Conservation (phyloP, 2,113 vertebrate species). For the Cepphus grylle region DNA sequence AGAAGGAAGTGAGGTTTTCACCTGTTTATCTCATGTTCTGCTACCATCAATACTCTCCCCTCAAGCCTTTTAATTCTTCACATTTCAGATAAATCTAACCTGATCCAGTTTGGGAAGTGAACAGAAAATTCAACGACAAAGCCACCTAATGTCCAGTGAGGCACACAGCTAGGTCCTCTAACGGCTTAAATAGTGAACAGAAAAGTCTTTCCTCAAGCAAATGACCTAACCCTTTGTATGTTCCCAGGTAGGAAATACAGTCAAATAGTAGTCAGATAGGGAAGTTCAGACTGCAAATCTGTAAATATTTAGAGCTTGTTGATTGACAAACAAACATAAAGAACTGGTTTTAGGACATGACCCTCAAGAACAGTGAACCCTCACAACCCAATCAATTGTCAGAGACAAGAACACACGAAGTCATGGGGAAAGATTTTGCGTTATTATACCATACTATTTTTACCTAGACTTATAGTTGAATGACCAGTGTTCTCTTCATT, state of each 20-base stretch:
- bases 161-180: background rate
- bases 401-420: background rate
- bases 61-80: background rate
- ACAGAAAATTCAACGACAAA: background rate
- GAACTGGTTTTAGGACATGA: background rate
- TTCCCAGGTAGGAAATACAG: background rate
- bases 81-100: background rate
- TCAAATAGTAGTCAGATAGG: background rate
- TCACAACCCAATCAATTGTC: background rate
- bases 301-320: background rate
- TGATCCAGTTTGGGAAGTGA: background rate
- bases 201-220: background rate
- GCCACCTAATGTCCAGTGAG: background rate
- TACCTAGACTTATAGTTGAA: background rate
- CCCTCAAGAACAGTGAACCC: background rate
- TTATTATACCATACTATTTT: background rate
- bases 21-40: background rate
- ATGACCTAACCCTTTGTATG: background rate
- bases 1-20: background rate
- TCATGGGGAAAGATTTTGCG: background rate
- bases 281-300: background rate
- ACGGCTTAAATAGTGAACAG: background rate
- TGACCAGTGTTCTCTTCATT: background rate
- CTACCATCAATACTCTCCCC: background rate
- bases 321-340: background rate